A percentile compares a stretch with the other conserved stretches of the same genome.
These are phyloP conservation scores for Chrysemys picta DNA, from an alignment of 2,113 vertebrate genomes.

Conservation along the genomic window DNA sequence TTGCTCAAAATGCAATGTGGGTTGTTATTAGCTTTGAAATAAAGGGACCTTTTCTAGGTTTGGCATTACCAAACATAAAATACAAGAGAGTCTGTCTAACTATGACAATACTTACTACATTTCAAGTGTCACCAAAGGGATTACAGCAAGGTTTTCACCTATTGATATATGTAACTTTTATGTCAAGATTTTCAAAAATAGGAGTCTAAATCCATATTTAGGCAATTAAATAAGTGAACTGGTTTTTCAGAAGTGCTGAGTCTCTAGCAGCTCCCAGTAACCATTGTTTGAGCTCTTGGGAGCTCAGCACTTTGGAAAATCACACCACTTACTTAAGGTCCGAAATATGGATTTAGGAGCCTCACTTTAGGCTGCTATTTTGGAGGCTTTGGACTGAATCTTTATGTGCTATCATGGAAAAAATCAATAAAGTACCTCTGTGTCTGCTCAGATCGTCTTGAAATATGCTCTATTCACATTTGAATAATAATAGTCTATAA, in stretches of 20 bases:
- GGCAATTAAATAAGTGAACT: background rate
- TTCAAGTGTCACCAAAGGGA: background rate
- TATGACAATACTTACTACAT: background rate
- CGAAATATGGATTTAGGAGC: background rate
- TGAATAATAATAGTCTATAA: constrained; percentile 8
- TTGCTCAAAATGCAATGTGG: background rate
- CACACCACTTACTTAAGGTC: constrained; percentile 5
- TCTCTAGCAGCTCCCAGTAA: constrained; percentile 29
- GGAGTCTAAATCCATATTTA: constrained; percentile 38
- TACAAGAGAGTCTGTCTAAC: background rate
- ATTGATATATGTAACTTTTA: constrained; percentile 14
- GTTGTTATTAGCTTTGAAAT: background rate
- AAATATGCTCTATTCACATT: background rate
- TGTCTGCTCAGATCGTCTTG: background rate
- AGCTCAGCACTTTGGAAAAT: constrained; percentile 23
- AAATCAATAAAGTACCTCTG: background rate
- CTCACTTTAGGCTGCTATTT: background rate
- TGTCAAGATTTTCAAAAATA: constrained; percentile 33
- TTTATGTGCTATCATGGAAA: background rate
- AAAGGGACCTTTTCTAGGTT: background rate
- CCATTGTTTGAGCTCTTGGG: background rate
- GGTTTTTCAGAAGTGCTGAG: constrained; percentile 27
- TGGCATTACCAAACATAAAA: background rate
- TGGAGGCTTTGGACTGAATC: background rate
- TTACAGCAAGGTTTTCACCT: background rate